A percentile compares a stretch with the other conserved stretches of the same genome.
Evolutionary conservation across 2,797 vertebrate genomes (phyloP).

Genomic region (Monodelphis domestica): DNA sequence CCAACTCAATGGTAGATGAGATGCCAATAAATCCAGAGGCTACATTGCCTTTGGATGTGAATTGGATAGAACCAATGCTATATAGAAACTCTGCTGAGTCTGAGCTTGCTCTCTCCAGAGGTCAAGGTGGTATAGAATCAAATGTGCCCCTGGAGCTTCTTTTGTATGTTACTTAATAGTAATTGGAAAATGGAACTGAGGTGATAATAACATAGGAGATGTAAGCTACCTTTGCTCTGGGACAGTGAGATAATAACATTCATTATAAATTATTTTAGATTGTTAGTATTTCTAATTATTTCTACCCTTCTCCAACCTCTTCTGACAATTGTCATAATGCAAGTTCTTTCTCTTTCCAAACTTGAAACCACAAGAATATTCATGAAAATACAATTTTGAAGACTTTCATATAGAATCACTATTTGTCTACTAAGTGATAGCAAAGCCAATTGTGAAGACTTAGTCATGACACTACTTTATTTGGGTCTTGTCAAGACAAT

Average conservation of each 20-base stretch:
- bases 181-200: background rate
- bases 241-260: background rate
- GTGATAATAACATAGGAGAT: background rate
- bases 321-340: conserved; percentile 8
- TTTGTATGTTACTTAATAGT: background rate
- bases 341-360: conserved; percentile 23
- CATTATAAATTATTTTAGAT: background rate
- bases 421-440: conserved; percentile 7
- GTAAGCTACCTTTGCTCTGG: background rate
- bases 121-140: background rate
- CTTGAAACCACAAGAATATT: conserved; percentile 9
- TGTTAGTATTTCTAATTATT: background rate
- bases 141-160: background rate
- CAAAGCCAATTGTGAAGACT: background rate
- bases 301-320: background rate
- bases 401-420: conserved; percentile 20
- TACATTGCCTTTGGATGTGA: background rate
- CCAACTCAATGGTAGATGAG: background rate
- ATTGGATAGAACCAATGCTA: background rate
- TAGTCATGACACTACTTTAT: background rate
- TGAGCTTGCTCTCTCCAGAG: background rate
- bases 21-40: background rate
- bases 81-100: background rate
- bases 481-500: conserved; percentile 13
- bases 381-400: background rate